These are phyloP conservation scores for Picathartes gymnocephalus DNA, from an alignment of 2,113 vertebrate genomes.

Conservation along the genomic window DNA sequence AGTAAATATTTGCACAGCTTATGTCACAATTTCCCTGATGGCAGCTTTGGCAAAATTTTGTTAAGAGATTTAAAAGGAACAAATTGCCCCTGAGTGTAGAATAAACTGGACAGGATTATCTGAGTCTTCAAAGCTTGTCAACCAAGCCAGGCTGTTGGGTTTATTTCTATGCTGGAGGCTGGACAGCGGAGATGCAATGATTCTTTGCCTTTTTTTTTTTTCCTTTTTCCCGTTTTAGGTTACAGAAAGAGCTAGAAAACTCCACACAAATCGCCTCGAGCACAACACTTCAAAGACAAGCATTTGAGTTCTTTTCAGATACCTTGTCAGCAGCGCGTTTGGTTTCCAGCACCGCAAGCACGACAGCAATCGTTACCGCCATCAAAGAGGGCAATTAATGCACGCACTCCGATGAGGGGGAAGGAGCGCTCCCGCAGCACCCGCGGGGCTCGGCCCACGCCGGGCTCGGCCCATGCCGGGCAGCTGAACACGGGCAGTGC, in stretches of 20 bases:
- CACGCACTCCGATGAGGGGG: accelerated
- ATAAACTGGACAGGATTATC: background rate
- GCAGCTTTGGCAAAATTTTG: background rate
- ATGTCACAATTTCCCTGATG: background rate
- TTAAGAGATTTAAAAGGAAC: conserved; percentile 6
- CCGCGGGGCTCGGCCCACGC: background rate
- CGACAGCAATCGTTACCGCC: accelerated
- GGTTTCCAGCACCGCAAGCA: background rate
- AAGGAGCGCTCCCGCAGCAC: background rate
- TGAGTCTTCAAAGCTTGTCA: background rate
- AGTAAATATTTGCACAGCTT: background rate
- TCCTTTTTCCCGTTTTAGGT: background rate
- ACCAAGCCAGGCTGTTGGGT: background rate
- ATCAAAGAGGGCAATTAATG: background rate
- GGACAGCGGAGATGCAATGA: background rate
- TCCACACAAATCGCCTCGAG: background rate
- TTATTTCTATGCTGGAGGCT: background rate
- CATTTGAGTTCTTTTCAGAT: background rate
- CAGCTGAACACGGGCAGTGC: background rate
- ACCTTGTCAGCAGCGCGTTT: background rate
- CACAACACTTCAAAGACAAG: background rate
- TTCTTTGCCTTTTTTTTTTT: background rate
- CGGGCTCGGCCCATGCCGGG: accelerated
- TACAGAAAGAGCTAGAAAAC: background rate
- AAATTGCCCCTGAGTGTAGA: background rate